phyloP scores from a whole-genome alignment of 2,797 vertebrate species.

The Spea hammondii region DNA sequence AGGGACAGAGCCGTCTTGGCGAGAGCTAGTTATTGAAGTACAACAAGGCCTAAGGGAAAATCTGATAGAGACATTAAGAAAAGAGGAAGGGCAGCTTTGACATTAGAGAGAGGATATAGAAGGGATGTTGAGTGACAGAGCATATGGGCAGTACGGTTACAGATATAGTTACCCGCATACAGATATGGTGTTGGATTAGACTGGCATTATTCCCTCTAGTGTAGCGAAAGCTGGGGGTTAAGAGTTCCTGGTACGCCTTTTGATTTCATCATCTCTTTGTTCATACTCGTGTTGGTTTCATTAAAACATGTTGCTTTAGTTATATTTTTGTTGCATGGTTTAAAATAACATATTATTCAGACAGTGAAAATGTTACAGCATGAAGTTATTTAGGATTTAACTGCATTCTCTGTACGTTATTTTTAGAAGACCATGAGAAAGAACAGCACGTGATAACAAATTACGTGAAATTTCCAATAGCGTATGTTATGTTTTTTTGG shows the following conservation, averaged over 20 bases:
- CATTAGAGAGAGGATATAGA: not conserved
- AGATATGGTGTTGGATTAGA: not conserved
- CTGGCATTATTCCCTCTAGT: constrained; percentile 1
- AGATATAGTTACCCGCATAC: not conserved
- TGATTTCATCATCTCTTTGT: not conserved
- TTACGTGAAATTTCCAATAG: not conserved
- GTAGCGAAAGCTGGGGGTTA: not conserved
- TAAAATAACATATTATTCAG: constrained; percentile 5
- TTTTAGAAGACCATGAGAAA: not conserved
- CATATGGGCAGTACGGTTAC: not conserved
- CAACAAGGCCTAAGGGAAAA: not conserved
- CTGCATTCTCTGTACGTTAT: not conserved
- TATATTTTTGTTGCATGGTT: not conserved
- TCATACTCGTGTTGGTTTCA: constrained; percentile 24
- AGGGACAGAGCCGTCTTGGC: no score
- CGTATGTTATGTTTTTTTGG: no score
- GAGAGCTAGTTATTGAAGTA: not conserved
- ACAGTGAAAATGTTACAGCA: not conserved
- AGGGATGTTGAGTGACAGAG: not conserved
- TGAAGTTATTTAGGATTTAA: constrained; percentile 3
- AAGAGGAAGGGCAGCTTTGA: not conserved
- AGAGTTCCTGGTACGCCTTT: not conserved
- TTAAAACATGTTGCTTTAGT: constrained; percentile 11
- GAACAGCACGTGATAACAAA: not conserved
- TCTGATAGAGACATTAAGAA: not conserved